phyloP scores from a whole-genome alignment of 2,113 vertebrate species.

The Psilopsiagon aymara region DNA sequence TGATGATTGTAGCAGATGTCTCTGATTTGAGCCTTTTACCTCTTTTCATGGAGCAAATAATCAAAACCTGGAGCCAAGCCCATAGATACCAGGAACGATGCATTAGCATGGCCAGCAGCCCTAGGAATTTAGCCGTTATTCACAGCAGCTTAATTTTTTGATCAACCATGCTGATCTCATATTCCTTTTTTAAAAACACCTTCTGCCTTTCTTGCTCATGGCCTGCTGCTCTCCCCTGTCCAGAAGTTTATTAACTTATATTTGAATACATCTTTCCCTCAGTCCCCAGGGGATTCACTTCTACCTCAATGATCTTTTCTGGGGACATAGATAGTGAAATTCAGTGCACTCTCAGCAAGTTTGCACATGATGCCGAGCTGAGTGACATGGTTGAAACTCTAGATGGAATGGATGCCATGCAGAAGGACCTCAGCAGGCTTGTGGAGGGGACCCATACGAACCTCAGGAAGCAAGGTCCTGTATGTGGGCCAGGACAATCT shows the following conservation, averaged over 20 bases:
- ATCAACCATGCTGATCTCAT: not conserved
- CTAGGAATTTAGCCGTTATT: conserved; percentile 9
- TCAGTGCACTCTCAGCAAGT: not conserved
- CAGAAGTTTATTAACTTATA: not conserved
- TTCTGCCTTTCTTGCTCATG: not conserved
- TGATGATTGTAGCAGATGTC: conserved; percentile 32
- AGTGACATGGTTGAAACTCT: no score
- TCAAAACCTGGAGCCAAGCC: conserved; percentile 22
- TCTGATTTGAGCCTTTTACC: conserved; percentile 46
- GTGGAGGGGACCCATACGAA: not conserved
- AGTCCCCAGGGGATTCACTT: fast-evolving
- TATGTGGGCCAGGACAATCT: fast-evolving
- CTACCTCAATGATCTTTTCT: not conserved
- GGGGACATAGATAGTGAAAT: not conserved
- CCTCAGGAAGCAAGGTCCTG: not conserved
- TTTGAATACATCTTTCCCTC: not conserved
- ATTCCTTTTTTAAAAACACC: not conserved
- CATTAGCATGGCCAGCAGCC: not conserved
- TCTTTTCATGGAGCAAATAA: conserved; percentile 12
- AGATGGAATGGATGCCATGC: not conserved
- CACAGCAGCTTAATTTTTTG: conserved; percentile 11
- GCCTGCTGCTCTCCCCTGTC: not conserved
- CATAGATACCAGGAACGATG: not conserved
- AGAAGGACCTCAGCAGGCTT: not conserved
- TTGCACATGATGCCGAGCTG: fast-evolving